Evolutionary conservation across 30 jellyfish, hydroid and myxozoan genomes (phyloP), one percentile per base, ranked within the genome.

Genomic region (Aurelia aurita complex sp. Pacific): DNA sequence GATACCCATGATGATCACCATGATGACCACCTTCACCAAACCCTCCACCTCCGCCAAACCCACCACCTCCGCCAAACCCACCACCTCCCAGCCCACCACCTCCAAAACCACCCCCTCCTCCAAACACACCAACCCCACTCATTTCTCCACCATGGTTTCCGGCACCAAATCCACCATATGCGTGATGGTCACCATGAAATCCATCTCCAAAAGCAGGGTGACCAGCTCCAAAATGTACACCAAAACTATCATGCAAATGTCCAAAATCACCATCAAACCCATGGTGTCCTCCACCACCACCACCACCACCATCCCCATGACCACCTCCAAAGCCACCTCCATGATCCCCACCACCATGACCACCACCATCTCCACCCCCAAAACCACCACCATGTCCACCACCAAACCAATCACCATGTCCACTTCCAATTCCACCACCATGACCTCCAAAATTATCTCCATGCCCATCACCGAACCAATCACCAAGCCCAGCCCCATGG

Each of bases 171-270:
- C 75, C 91, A 7, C 73, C 72, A 70, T 13, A 61, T 2, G 42
- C 85, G 33, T 51, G 57, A 33, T 18, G 52, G 74, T 52, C 82
- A 2, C 91, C 91, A 61, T 70, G 80, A 60, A 34, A 38, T 34
- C 85, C 85, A 68, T 67, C 90, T 14, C 90, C 90, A 65, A 78
- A 75, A 1, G 79, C 78, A 0, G 79, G 79, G 50, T 78, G 79
- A 65, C 88, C 79, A 23, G 81, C 89, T 52, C 83, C 81, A 67
- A 77, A 77, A 40, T 70, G 75, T 43, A 40, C 82, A 16, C 90
- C 90, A 54, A 11, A 33, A 36, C 90, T 40, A 57, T 35, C 84
- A 6, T 9, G 74, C 66, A 64, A 46, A 16, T 32, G 36, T 63
- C 60, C 76, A 15, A 67, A 34, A n/a, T 38, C 61, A 29, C 85